A percentile compares a stretch with the other conserved stretches of the same genome.
These are phyloP conservation scores for Larimichthys crocea DNA, from an alignment of 2,113 vertebrate species.

Conservation along the genomic window DNA sequence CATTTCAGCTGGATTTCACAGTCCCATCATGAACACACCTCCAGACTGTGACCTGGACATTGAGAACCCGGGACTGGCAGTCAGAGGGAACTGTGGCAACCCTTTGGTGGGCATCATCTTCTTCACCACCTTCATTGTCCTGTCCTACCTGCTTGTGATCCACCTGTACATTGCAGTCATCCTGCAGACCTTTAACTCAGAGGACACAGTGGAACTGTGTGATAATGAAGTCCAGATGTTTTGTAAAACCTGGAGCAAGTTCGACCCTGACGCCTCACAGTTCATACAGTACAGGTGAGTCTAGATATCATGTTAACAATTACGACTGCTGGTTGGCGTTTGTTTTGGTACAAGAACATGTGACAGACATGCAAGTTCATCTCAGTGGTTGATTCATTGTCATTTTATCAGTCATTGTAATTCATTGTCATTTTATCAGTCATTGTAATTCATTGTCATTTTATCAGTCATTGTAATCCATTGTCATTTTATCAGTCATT, in stretches of 20 bases:
- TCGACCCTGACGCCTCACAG: conserved; percentile 89
- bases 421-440: no score
- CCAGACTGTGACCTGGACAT: conserved; percentile 87
- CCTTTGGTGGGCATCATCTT: conserved; percentile 87
- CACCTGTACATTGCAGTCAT: conserved; percentile 94
- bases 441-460: no score
- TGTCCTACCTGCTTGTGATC: conserved; percentile 91
- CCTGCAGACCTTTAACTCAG: conserved; percentile 90
- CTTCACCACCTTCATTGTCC: conserved; percentile 90
- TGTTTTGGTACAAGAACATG: no score
- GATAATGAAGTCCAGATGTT: conserved; percentile 95
- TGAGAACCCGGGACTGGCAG: conserved; percentile 82
- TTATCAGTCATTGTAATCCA: no score
- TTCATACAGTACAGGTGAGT: conserved; percentile 83
- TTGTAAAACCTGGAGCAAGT: conserved; percentile 94
- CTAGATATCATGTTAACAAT: not conserved
- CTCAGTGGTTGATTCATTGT: no score
- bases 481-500: no score
- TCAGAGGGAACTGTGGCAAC: conserved; percentile 87
- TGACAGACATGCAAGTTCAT: no score
- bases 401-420: no score
- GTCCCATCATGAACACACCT: conserved; percentile 84
- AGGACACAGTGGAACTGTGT: conserved; percentile 86
- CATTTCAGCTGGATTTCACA: conserved; percentile 87
- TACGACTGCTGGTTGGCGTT: no score